A percentile compares a stretch with the other conserved stretches of the same genome.
Evolutionary conservation across 1,140 invertebrate species (phyloP).

Genomic region (Pachyrhynchus sulphureomaculatus): DNA sequence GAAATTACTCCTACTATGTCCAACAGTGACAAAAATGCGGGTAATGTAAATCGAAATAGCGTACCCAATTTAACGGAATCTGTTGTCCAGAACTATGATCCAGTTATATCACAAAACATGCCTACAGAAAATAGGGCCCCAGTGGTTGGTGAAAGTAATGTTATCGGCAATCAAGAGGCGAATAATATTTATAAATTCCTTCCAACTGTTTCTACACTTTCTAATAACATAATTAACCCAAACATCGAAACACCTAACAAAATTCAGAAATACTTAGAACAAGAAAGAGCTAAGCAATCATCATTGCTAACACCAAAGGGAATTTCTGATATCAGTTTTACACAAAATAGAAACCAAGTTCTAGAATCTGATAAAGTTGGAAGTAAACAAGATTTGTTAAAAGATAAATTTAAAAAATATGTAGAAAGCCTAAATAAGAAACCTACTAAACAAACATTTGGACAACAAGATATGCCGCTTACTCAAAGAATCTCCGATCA

Average conservation of each 20-base stretch:
- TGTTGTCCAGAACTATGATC: too few relatives aligned
- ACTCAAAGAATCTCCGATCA: too few relatives aligned
- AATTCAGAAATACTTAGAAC: neutral
- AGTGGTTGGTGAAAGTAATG: too few relatives aligned
- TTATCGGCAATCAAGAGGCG: too few relatives aligned
- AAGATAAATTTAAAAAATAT: constrained; percentile 3
- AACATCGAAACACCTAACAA: neutral
- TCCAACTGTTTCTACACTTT: neutral
- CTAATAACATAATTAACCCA: neutral
- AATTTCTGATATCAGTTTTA: neutral
- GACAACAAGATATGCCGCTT: neutral
- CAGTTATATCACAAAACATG: too few relatives aligned
- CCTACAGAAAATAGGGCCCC: too few relatives aligned
- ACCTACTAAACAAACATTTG: neutral
- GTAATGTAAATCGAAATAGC: too few relatives aligned
- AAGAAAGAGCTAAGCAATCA: neutral
- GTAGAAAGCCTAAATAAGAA: constrained; percentile 1
- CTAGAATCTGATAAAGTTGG: neutral
- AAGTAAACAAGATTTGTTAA: neutral
- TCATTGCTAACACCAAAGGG: neutral
- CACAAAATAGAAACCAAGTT: neutral
- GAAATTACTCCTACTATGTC: neutral
- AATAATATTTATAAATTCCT: neutral
- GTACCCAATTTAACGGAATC: too few relatives aligned
- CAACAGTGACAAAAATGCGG: too few relatives aligned